A percentile compares a stretch with the other conserved stretches of the same genome.
Evolutionary conservation across 2,888 invertebrate genomes (phyloP).

Genomic region (Troides aeacus): DNA sequence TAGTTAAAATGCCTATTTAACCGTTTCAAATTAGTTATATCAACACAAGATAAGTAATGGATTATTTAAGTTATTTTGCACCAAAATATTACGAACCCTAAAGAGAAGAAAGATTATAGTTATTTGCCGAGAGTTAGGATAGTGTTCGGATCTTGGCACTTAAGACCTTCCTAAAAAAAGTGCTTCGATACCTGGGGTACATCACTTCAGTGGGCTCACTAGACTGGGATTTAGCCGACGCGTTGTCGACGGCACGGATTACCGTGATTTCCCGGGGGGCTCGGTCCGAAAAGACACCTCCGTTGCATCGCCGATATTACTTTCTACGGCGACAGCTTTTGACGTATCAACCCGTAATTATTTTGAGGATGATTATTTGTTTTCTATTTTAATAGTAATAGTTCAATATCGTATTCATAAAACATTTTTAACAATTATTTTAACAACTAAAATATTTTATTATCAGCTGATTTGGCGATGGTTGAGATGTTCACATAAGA

Average conservation of each 20-base stretch:
- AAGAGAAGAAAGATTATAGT: too few relatives aligned
- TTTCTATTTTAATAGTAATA: too few relatives aligned
- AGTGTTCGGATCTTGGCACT: too few relatives aligned
- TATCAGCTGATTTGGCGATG: too few relatives aligned
- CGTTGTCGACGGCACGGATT: conserved; percentile 70
- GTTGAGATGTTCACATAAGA: too few relatives aligned
- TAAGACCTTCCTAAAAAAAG: not conserved
- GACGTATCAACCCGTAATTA: conserved; percentile 59
- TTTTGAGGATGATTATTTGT: conserved; percentile 43
- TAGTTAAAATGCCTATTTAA: too few relatives aligned
- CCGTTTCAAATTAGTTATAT: too few relatives aligned
- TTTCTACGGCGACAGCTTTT: conserved; percentile 65
- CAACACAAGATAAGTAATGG: too few relatives aligned
- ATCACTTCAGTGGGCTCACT: conserved; percentile 49
- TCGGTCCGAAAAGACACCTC: conserved; percentile 76
- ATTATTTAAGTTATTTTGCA: not conserved
- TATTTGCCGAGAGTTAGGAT: not conserved
- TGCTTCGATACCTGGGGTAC: not conserved
- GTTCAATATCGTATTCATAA: too few relatives aligned
- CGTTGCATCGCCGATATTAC: conserved; percentile 73
- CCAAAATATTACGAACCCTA: too few relatives aligned
- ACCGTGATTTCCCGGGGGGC: conserved; percentile 78
- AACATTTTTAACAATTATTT: too few relatives aligned
- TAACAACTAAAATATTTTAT: too few relatives aligned
- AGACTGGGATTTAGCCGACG: conserved; percentile 69